Evolutionary conservation across 1,140 invertebrate species (phyloP).

Genomic region (honey bee (Apis mellifera)): Amel_HAv3.1 CM009938.2:10222001-10222500

Average conservation of each 20-base stretch:
- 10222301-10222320: neutral
- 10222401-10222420: neutral
- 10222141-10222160: neutral
- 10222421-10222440: neutral
- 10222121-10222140: constrained; percentile 46
- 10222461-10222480: neutral
- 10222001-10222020: constrained; percentile 25
- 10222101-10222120: constrained; percentile 62
- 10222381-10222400: constrained; percentile 44
- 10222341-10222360: constrained; percentile 14
- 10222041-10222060: constrained; percentile 54
- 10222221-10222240: constrained; percentile 61
- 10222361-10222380: constrained; percentile 4
- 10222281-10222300: constrained; percentile 48
- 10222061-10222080: constrained; percentile 63
- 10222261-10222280: constrained; percentile 47
- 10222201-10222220: constrained; percentile 63
- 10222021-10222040: constrained; percentile 55
- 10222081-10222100: constrained; percentile 61
- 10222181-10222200: constrained; percentile 40
- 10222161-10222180: neutral
- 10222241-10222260: constrained; percentile 52
- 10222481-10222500: no score
- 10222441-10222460: neutral
- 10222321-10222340: no score